Conservation (phyloP, 2,113 vertebrate genomes). For the Salvator merianae region DNA sequence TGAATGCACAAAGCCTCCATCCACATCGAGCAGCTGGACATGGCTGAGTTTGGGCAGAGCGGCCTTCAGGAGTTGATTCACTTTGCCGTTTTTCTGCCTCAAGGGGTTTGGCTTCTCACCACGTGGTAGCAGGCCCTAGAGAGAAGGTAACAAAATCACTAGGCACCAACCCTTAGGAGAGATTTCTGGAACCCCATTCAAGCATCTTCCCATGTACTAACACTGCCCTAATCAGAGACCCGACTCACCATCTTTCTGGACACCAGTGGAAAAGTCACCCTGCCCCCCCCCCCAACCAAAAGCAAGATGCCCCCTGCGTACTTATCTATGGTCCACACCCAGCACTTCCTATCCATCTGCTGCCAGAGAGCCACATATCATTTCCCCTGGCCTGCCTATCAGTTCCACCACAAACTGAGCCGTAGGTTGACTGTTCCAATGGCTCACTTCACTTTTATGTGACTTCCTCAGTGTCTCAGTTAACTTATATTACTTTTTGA, state of each 20-base stretch:
- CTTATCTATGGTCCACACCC: too few relatives aligned
- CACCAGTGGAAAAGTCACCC: rapidly evolving
- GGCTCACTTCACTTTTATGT: neutral
- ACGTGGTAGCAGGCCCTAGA: constrained; percentile 91
- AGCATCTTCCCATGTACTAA: neutral
- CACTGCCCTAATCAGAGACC: neutral
- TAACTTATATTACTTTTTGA: neutral
- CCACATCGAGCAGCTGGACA: constrained; percentile 88
- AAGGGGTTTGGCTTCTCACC: constrained; percentile 93
- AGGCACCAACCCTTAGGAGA: rapidly evolving
- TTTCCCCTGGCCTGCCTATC: neutral
- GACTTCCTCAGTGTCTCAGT: neutral
- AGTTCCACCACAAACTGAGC: neutral
- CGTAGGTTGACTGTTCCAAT: neutral
- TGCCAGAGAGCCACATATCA: too few relatives aligned
- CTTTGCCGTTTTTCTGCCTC: constrained; percentile 90
- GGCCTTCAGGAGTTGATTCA: constrained; percentile 86
- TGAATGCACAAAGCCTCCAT: constrained; percentile 89
- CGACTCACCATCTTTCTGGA: neutral
- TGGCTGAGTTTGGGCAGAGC: constrained; percentile 84
- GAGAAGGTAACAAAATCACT: neutral
- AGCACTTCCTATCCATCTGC: too few relatives aligned
- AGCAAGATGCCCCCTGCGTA: neutral
- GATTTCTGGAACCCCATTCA: neutral
- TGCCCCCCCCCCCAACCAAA: too few relatives aligned